These are phyloP conservation scores for Takifugu rubripes DNA, from an alignment of 2,797 vertebrate species.

Conservation along the genomic window DNA sequence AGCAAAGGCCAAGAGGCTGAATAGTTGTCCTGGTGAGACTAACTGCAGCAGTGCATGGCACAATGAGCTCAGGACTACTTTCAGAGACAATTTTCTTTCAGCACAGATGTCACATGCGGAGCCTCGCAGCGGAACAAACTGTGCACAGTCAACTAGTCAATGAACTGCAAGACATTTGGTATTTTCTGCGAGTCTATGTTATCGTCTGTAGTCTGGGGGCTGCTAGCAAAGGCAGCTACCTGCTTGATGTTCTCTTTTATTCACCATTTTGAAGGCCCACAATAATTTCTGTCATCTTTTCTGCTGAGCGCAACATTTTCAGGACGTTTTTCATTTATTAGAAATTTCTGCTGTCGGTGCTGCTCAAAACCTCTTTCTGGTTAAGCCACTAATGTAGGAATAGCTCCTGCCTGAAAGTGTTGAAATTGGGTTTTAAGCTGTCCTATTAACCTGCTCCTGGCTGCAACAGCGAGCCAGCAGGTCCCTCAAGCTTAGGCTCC, in stretches of 20 bases:
- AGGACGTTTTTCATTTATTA: slow-evolving; percentile 10
- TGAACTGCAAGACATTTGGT: slow-evolving; percentile 27
- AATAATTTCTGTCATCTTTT: slow-evolving; percentile 25
- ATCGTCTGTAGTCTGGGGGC: slow-evolving; percentile 11
- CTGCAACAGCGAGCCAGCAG: background rate
- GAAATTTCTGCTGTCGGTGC: slow-evolving; percentile 12
- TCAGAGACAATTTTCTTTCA: slow-evolving; percentile 26
- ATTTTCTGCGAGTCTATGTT: slow-evolving; percentile 17
- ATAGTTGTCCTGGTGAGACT: slow-evolving; percentile 41
- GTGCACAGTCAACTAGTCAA: slow-evolving; percentile 12
- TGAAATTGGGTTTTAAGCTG: background rate
- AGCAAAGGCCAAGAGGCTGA: slow-evolving; percentile 42
- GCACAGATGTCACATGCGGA: slow-evolving; percentile 14
- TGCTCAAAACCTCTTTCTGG: slow-evolving; percentile 1
- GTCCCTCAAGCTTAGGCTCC: background rate
- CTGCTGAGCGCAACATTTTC: slow-evolving; percentile 18
- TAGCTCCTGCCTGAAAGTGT: slow-evolving; percentile 13
- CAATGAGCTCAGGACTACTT: slow-evolving; percentile 3
- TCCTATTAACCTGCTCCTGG: slow-evolving; percentile 4
- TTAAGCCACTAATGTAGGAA: background rate
- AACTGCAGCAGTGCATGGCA: slow-evolving; percentile 27
- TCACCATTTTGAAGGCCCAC: slow-evolving; percentile 3
- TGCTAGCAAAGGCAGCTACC: slow-evolving; percentile 32
- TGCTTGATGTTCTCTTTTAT: slow-evolving; percentile 17
- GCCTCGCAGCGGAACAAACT: slow-evolving; percentile 11